Conservation (phyloP, 2,888 invertebrate genomes). For the Caenorhabditis zanzibari region DNA sequence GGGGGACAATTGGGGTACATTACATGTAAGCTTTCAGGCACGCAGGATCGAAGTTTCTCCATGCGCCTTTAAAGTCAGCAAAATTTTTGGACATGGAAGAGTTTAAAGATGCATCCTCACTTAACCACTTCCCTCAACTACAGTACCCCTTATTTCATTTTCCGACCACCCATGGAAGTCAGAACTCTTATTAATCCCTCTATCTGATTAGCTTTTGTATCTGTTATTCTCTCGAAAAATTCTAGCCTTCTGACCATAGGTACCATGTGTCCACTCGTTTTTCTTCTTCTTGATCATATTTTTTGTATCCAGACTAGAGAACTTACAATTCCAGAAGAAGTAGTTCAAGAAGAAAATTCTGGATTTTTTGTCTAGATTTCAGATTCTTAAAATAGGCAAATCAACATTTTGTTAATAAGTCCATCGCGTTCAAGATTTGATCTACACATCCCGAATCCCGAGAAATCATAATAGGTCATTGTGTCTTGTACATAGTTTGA, state of each 20-base stretch:
- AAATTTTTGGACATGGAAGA: too few relatives aligned
- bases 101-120: too few relatives aligned
- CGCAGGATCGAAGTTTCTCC: too few relatives aligned
- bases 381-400: too few relatives aligned
- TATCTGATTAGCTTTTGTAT: background rate
- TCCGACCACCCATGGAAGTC: constrained; percentile 3
- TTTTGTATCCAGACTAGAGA: background rate
- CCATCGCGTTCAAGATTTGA: background rate
- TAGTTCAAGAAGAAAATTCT: constrained; percentile 7
- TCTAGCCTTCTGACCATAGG: background rate
- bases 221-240: background rate
- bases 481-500: background rate
- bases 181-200: background rate
- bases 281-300: constrained; percentile 2
- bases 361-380: background rate
- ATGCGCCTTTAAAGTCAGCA: too few relatives aligned
- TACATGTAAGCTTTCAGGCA: too few relatives aligned
- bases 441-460: background rate
- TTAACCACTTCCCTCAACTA: too few relatives aligned
- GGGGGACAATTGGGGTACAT: too few relatives aligned
- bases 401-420: constrained; percentile 6
- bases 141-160: background rate
- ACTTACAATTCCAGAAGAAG: background rate
- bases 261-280: background rate
- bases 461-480: background rate